Conservation (phyloP, 2,888 invertebrate species). For the Cephus rjabovi region DNA sequence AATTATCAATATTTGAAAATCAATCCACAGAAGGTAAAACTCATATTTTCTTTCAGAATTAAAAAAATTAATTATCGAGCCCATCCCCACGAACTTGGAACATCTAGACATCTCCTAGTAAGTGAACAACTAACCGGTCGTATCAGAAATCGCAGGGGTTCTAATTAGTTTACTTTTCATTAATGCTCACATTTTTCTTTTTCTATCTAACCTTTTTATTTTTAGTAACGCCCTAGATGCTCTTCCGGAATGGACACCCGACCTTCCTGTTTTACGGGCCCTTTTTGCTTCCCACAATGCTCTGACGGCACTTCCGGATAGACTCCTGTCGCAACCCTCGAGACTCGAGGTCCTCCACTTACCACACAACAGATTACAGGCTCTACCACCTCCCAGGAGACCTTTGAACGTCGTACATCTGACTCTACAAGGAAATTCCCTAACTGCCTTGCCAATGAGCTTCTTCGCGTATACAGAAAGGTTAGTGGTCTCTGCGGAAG, state of each 20-base stretch:
- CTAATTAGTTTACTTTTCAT: not conserved
- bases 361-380: slow-evolving; percentile 81
- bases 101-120: slow-evolving; percentile 83
- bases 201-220: slow-evolving; percentile 6
- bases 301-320: slow-evolving; percentile 77
- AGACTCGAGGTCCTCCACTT: slow-evolving; percentile 80
- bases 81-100: slow-evolving; percentile 78
- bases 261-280: slow-evolving; percentile 78
- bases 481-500: slow-evolving; percentile 65
- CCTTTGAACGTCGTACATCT: slow-evolving; percentile 76
- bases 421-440: slow-evolving; percentile 82
- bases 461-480: slow-evolving; percentile 74
- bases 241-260: slow-evolving; percentile 82
- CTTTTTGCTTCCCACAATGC: slow-evolving; percentile 82
- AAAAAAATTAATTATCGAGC: slow-evolving; percentile 76
- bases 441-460: slow-evolving; percentile 80
- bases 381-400: slow-evolving; percentile 78
- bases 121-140: slow-evolving; percentile 41
- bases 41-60: slow-evolving; percentile 72
- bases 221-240: slow-evolving; percentile 76
- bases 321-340: slow-evolving; percentile 80
- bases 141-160: not conserved
- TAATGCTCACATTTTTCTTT: not conserved
- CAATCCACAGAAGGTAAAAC: slow-evolving; percentile 12
- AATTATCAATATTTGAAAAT: slow-evolving; percentile 32